Evolutionary conservation across 1,140 invertebrate genomes (phyloP).

Genomic region (Scylla paramamosain): DNA sequence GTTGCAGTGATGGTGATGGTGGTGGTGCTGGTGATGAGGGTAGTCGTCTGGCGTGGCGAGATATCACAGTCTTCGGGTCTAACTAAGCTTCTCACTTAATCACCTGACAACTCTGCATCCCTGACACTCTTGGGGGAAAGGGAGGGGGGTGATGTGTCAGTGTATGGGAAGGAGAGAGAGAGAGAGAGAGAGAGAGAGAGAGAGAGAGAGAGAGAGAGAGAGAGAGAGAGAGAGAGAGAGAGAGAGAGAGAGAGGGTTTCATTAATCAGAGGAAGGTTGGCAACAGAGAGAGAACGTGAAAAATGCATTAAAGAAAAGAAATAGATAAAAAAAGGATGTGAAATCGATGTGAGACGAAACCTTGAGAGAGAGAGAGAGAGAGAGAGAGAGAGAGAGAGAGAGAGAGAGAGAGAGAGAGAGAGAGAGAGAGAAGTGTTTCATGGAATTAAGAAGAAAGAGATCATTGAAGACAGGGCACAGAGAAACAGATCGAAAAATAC

Average conservation of each 20-base stretch:
- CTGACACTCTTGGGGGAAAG: background rate
- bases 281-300: background rate
- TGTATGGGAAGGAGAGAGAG: background rate
- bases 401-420: too few species aligned
- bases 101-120: too few species aligned
- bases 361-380: too few species aligned
- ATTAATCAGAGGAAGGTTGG: background rate
- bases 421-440: too few species aligned
- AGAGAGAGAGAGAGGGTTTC: background rate
- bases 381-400: too few species aligned
- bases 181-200: conserved; percentile 5
- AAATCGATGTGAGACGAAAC: background rate
- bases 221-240: background rate
- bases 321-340: background rate
- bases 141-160: background rate
- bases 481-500: too few species aligned
- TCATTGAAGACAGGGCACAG: too few species aligned
- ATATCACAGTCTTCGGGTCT: too few species aligned
- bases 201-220: background rate
- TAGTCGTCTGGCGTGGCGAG: background rate
- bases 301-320: background rate
- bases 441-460: too few species aligned
- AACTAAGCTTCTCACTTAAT: too few species aligned
- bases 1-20: background rate
- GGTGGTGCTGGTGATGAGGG: background rate